Percentiles rank a stretch among this genome's conserved stretches.
phyloP scores from a whole-genome alignment of 2,797 vertebrate genomes.

The Arctocebus calabarensis region DNA sequence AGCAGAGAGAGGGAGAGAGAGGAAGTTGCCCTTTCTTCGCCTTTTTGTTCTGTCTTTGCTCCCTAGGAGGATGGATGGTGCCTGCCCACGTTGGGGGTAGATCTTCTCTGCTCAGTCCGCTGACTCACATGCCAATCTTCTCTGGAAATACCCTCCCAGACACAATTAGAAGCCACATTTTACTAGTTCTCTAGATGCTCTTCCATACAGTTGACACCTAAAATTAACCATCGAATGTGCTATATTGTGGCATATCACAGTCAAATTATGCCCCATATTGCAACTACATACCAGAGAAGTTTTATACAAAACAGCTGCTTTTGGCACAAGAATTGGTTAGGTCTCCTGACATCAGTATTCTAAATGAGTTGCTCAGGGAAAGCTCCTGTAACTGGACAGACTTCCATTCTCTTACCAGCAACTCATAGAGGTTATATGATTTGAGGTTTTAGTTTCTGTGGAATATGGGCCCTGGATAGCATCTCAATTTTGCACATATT shows the following conservation, averaged over 20 bases:
- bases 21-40: neutral
- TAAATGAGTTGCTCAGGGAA: neutral
- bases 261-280: slow-evolving; percentile 2
- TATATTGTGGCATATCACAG: neutral
- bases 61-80: neutral
- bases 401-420: slow-evolving; percentile 39
- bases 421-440: slow-evolving; percentile 52
- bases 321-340: neutral
- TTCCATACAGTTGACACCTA: neutral
- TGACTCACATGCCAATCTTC: neutral
- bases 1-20: neutral
- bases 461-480: neutral
- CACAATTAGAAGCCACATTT: neutral
- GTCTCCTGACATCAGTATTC: neutral
- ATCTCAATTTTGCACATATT: neutral
- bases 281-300: neutral
- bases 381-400: neutral
- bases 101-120: neutral
- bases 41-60: neutral
- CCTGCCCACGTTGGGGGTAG: too few species aligned
- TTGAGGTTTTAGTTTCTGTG: slow-evolving; percentile 47
- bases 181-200: neutral
- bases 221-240: neutral
- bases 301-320: neutral
- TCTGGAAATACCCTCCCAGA: neutral